Evolutionary conservation across 2,113 vertebrate species (phyloP).

Genomic region (Candoia aspera): DNA sequence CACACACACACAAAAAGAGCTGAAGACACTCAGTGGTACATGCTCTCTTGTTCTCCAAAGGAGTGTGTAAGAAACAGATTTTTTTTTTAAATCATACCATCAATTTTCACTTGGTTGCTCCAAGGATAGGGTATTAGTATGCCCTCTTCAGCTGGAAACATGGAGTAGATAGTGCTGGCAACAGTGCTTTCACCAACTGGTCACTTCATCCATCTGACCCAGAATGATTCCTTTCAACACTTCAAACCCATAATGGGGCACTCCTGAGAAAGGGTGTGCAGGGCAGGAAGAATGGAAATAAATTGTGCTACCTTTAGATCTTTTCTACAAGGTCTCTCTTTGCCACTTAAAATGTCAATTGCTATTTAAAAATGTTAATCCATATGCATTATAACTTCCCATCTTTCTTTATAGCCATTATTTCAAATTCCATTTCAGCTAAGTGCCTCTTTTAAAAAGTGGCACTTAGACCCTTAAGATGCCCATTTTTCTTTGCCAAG

Average conservation of each 20-base stretch:
- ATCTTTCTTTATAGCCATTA: background rate
- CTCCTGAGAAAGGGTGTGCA: conserved; percentile 28
- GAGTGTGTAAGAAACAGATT: background rate
- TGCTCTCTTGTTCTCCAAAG: background rate
- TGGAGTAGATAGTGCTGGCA: conserved; percentile 65
- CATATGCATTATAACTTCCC: background rate
- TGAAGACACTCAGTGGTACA: background rate
- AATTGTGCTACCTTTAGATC: background rate
- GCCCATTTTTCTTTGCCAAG: background rate
- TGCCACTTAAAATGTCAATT: background rate
- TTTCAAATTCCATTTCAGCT: background rate
- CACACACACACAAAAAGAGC: too few species aligned
- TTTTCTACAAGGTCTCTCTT: background rate
- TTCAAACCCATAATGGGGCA: conserved; percentile 62
- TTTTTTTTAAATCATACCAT: conserved; percentile 50
- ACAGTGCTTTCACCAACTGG: conserved; percentile 55
- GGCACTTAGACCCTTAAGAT: background rate
- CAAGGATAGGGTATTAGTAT: conserved; percentile 57
- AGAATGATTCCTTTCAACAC: conserved; percentile 55
- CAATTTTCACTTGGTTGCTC: conserved; percentile 66
- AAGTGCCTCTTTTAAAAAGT: background rate
- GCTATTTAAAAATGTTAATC: background rate
- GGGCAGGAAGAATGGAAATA: rapidly evolving
- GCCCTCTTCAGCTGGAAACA: conserved; percentile 67
- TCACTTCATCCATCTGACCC: conserved; percentile 60